Evolutionary conservation across 1,140 invertebrate genomes (phyloP).

Genomic region (Onthophagus taurus): DNA sequence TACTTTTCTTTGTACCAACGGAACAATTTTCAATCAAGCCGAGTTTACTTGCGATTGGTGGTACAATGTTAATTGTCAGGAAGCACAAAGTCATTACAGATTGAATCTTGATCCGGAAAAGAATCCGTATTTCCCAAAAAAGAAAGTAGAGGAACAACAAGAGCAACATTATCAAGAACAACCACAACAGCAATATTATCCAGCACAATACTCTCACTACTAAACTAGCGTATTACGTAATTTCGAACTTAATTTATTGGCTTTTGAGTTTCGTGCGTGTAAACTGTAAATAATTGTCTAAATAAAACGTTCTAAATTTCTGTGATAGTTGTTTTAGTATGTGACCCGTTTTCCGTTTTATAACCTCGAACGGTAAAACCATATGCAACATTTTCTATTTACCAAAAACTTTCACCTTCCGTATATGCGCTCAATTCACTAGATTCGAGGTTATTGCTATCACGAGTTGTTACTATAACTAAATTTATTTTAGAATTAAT

Average conservation of each 20-base stretch:
- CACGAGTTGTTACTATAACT: too few species aligned
- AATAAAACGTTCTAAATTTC: neutral
- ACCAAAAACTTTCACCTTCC: neutral
- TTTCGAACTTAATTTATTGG: neutral
- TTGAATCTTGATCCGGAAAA: conserved; percentile 67
- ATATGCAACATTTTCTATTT: neutral
- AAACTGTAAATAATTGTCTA: neutral
- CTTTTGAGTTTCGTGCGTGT: neutral
- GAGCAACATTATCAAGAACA: conserved; percentile 12
- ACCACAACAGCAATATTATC: neutral
- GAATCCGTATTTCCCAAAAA: conserved; percentile 68
- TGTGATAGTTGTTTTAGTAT: neutral
- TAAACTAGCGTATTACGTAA: neutral
- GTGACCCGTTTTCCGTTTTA: neutral
- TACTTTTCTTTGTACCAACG: conserved; percentile 77
- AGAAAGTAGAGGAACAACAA: conserved; percentile 46
- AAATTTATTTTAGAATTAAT: neutral
- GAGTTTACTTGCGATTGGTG: conserved; percentile 88
- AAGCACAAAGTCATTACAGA: conserved; percentile 56
- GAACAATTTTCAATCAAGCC: conserved; percentile 79
- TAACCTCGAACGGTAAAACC: neutral
- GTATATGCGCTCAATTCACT: too few species aligned
- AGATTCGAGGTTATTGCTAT: too few species aligned
- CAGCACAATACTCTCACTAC: neutral
- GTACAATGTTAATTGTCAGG: conserved; percentile 79